Evolutionary conservation across 1,140 invertebrate genomes (phyloP).

Genomic region (Periplaneta americana): DNA sequence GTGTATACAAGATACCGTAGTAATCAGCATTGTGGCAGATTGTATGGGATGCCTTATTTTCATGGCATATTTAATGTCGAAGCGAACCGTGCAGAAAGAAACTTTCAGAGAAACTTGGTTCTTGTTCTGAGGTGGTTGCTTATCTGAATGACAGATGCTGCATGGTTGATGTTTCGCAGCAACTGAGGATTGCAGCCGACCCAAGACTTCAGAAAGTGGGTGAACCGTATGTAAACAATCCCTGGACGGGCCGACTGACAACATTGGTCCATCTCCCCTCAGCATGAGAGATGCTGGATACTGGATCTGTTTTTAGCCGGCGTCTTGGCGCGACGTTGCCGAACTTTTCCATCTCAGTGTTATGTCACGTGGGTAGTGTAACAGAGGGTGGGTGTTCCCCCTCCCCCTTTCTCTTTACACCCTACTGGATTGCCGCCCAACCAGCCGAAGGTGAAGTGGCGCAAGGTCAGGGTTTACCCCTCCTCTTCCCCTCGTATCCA

Average conservation of each 20-base stretch:
- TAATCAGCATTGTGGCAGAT: too few species aligned
- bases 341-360: background rate
- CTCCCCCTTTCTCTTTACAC: background rate
- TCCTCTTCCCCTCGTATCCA: constrained; percentile 2
- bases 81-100: too few species aligned
- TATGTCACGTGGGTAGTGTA: background rate
- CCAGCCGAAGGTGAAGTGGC: constrained; percentile 1
- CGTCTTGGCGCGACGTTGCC: background rate
- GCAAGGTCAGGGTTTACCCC: constrained; percentile 17
- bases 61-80: too few species aligned
- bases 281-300: background rate
- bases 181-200: too few species aligned
- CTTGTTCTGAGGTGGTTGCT: too few species aligned
- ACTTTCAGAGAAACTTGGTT: too few species aligned
- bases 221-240: background rate
- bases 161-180: too few species aligned
- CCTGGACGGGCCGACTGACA: background rate
- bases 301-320: background rate
- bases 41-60: too few species aligned
- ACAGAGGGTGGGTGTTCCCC: background rate
- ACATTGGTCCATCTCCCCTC: background rate
- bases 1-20: too few species aligned
- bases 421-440: background rate
- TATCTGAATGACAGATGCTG: too few species aligned
- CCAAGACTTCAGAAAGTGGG: background rate